phyloP scores from a whole-genome alignment of 2,888 invertebrate species.

The Agrochola circellaris region DNA sequence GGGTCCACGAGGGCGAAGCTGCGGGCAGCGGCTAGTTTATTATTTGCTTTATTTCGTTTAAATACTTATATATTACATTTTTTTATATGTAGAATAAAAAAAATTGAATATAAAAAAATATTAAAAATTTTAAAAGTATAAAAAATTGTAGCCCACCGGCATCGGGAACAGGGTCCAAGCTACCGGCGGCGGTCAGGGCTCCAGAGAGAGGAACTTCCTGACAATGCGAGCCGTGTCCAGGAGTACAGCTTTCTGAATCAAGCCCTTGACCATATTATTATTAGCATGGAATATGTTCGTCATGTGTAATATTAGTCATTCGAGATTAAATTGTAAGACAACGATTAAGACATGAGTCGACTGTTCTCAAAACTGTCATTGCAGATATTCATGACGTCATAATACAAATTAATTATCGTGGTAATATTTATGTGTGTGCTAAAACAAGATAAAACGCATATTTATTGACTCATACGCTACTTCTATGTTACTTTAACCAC shows the following conservation, averaged over 20 bases:
- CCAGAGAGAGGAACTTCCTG: too few species aligned
- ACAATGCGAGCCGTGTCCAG: too few species aligned
- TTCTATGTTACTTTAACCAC: neutral
- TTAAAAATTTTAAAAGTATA: too few species aligned
- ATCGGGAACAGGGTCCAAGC: too few species aligned
- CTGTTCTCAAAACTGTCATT: conserved; percentile 6
- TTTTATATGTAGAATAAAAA: too few species aligned
- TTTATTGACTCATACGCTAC: neutral
- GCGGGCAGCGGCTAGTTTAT: neutral
- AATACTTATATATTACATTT: too few species aligned
- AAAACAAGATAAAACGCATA: neutral
- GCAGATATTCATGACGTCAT: conserved; percentile 7
- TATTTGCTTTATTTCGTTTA: neutral
- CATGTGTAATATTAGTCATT: neutral
- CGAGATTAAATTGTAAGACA: conserved; percentile 4
- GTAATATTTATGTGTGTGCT: neutral
- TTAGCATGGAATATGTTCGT: neutral
- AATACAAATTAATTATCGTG: neutral
- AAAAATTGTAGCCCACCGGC: too few species aligned
- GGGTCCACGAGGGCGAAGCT: too few species aligned
- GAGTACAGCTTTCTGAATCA: too few species aligned
- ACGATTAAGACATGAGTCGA: conserved; percentile 3
- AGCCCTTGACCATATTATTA: neutral
- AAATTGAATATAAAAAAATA: too few species aligned
- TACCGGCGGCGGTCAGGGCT: too few species aligned